These are phyloP conservation scores for Poecilus cupreus DNA, from an alignment of 2,888 invertebrate genomes.

Conservation along the genomic window DNA sequence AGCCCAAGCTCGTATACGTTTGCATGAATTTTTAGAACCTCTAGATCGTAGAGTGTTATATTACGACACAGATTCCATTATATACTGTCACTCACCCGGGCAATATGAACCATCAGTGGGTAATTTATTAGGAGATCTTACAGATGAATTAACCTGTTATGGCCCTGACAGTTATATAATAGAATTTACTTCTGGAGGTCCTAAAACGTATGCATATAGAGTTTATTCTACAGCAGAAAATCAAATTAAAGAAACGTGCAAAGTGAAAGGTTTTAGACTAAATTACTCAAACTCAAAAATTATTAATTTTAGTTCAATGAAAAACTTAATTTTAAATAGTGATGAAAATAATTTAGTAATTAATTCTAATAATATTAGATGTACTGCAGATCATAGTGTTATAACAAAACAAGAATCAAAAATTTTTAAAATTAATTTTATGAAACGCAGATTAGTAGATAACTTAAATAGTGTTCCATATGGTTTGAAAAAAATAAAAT, in stretches of 20 bases:
- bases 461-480: neutral
- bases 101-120: constrained; percentile 64
- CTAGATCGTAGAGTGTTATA: constrained; percentile 65
- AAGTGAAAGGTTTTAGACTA: constrained; percentile 61
- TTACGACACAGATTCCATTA: constrained; percentile 60
- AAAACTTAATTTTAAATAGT: constrained; percentile 1
- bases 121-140: constrained; percentile 67
- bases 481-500: neutral
- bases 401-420: constrained; percentile 6
- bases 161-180: constrained; percentile 64
- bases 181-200: constrained; percentile 67
- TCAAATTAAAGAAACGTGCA: constrained; percentile 49
- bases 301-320: constrained; percentile 58
- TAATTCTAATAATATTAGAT: neutral
- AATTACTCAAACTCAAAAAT: constrained; percentile 54
- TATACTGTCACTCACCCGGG: constrained; percentile 63
- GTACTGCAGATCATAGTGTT: constrained; percentile 17
- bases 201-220: constrained; percentile 67
- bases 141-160: constrained; percentile 66
- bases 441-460: constrained; percentile 16
- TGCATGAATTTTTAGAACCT: constrained; percentile 63
- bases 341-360: neutral
- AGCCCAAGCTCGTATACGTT: constrained; percentile 36
- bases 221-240: constrained; percentile 59
- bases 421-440: constrained; percentile 18